phyloP scores from a whole-genome alignment of 1,140 invertebrate species.

The Bombus consobrinus region DNA sequence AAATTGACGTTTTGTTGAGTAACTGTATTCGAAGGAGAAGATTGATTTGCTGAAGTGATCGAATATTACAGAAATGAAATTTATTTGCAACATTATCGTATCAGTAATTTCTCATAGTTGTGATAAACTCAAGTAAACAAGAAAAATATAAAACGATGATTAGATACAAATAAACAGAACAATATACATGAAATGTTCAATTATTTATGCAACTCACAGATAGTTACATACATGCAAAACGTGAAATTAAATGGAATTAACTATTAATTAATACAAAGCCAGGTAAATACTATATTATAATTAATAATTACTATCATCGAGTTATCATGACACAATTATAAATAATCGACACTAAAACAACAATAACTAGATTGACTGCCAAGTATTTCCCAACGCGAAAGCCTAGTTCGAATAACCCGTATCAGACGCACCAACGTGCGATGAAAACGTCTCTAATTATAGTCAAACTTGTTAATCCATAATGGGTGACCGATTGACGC shows the following conservation, averaged over 20 bases:
- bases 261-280: neutral
- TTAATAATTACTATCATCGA: neutral
- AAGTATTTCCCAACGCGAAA: conserved; percentile 73
- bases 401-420: conserved; percentile 21
- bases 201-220: neutral
- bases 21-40: no score
- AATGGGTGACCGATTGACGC: neutral
- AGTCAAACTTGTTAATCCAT: conserved; percentile 26
- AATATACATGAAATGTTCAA: no score
- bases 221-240: neutral
- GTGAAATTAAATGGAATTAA: neutral
- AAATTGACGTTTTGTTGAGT: neutral
- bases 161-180: neutral
- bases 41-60: no score
- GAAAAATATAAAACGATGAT: neutral
- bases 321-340: conserved; percentile 59
- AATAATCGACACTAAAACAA: conserved; percentile 70
- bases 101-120: no score
- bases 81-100: neutral
- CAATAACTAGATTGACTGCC: conserved; percentile 69
- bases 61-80: neutral
- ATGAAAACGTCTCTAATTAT: conserved; percentile 54
- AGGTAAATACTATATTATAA: neutral
- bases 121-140: neutral
- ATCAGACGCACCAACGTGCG: neutral